Evolutionary conservation across 35 echinoderm and acorn worm species (phyloP), one percentile per base, ranked within the genome.

Genomic region (Ptychodera flava): DNA sequence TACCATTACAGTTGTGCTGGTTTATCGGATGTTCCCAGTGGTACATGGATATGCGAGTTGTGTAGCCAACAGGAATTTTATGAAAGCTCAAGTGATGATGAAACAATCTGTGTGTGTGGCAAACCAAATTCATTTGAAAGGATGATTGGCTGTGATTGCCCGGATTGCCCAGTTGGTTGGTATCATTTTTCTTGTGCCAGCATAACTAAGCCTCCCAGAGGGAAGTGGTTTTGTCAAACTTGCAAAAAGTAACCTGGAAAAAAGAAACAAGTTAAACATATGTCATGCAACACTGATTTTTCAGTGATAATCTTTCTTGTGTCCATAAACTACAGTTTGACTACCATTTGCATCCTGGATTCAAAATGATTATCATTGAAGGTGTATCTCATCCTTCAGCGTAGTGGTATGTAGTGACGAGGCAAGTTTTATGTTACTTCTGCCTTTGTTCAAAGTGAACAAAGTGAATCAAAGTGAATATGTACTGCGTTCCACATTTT

Each of bases 91-190:
- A 64, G 45, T 64, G 78, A 80, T 16, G 86, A 87, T 31, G 45
- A 64, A 64, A 78, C 76, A 33, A 31, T 78, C 31, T 87, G 86
- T 80, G 35, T n/a, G n/a, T 87, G 77, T 29, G 86, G 86, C 31
- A 76, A 87, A 78, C 86, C 86, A 0, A 87, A 87, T 28, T 79
- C 86, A n/a, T 87, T 64, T 76, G 86, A 87, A 34, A 76, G 86
- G 31, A 87, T 87, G 86, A 87, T 87, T 0, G 86, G 76, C 2
- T 87, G 86, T 32, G 86, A 87, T 80, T 76, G 86, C 33, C 32
- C 27, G 34, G 86, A 87, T 45, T 87, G 86, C 77, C 29, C 31
- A 6, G 77, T 87, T 0, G 86, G 79, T 28, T 87, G 86, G 86
- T 87, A 87, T 38, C 86, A 87, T 38, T 87, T 87, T 78, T 31